Evolutionary conservation across 2,888 invertebrate genomes (phyloP), one percentile per base, ranked within the genome.

Genomic region (Lutraria lutraria): DNA sequence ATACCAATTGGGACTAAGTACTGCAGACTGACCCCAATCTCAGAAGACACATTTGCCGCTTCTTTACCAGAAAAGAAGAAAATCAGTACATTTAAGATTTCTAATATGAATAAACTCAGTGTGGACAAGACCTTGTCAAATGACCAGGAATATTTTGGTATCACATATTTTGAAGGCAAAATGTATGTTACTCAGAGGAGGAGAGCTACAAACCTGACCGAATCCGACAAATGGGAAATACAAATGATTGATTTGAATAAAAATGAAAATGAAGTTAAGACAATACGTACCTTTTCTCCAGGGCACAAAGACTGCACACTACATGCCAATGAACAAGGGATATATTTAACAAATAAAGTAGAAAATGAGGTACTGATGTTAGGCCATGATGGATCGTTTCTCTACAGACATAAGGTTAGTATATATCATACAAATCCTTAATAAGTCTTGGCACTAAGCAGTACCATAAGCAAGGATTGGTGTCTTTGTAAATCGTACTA

Each of bases 301-400:
- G 89, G 89, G 1, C 89, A 91, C 83, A 84, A 91, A 56, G 91
- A 91, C 29, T 88, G 87, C n/a, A 56, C 83, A 16, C 83, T 91
- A 0, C 76, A 68, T n/a, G 91, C 81, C 12, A 91, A 86, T 63
- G 80, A 81, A 19, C 81, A 86, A 19, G 91, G 91, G 13, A 10
- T 91, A 13, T 91, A 91, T 43, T 53, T 91, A 25, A 89, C 91
- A 34, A 89, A 91, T 83, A 86, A 87, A 31, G 54, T 89, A 13
- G 91, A 91, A 43, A 87, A 85, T 68, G 91, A 89, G 31, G 85
- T 91, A 12, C 60, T 91, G 19, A 83, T 86, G 60, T 81, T 91
- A 13, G 80, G 63, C 8, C 91, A 89, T 85, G 91, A 91, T 88
- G 91, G 91, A 13, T 79, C 86, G 8, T 84, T 89, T 53, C 72